Evolutionary conservation across 2,113 vertebrate genomes (phyloP).

Genomic region (Perca flavescens): DNA sequence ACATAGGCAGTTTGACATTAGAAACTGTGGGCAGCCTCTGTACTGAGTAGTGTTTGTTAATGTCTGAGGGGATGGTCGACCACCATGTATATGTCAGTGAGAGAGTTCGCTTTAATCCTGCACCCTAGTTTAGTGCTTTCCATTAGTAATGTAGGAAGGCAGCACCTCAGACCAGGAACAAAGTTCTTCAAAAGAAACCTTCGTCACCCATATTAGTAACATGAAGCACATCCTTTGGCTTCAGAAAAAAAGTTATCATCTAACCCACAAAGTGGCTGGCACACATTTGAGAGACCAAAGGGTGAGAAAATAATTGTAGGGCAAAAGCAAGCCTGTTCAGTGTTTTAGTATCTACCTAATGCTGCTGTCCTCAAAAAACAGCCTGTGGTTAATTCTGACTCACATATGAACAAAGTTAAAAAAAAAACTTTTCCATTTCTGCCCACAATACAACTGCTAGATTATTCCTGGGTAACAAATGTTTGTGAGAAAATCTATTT

Average conservation of each 20-base stretch:
- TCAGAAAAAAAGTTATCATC: background rate
- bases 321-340: slow-evolving; percentile 35
- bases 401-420: slow-evolving; percentile 10
- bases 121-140: background rate
- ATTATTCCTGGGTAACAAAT: background rate
- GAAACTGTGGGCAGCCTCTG: slow-evolving; percentile 58
- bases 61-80: slow-evolving; percentile 34
- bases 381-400: slow-evolving; percentile 10
- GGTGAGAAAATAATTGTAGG: background rate
- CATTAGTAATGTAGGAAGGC: background rate
- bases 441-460: background rate
- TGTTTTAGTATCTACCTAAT: slow-evolving; percentile 28
- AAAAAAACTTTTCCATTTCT: slow-evolving; percentile 29
- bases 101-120: slow-evolving; percentile 9
- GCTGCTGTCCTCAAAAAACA: background rate
- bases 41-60: slow-evolving; percentile 47
- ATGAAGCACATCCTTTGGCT: slow-evolving; percentile 15
- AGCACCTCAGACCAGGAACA: slow-evolving; percentile 11
- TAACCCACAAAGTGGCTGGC: background rate
- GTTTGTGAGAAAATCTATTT: background rate
- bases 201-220: background rate
- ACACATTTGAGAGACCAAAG: slow-evolving; percentile 4
- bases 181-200: background rate
- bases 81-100: slow-evolving; percentile 16
- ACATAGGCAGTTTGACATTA: slow-evolving; percentile 19